Evolutionary conservation across 2,888 invertebrate species (phyloP).

Genomic region (Morpho helenor): DNA sequence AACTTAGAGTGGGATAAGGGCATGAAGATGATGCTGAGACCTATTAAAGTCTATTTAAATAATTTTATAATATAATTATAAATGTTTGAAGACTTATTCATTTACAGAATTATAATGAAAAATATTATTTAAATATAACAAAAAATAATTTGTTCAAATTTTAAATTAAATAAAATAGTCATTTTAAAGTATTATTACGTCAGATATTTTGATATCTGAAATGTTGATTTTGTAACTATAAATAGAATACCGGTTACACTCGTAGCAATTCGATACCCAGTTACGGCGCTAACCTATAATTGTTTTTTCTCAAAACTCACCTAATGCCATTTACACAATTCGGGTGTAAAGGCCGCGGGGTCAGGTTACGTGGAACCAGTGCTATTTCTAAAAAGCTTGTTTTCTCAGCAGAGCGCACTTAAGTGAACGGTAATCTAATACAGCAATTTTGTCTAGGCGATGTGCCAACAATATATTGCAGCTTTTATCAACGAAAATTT

Average conservation of each 20-base stretch:
- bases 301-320: conserved; percentile 70
- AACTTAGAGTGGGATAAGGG: too few relatives aligned
- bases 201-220: too few relatives aligned
- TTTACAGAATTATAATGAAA: too few relatives aligned
- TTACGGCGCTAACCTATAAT: conserved; percentile 46
- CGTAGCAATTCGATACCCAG: conserved; percentile 1
- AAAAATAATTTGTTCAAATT: too few relatives aligned
- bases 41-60: too few relatives aligned
- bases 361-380: conserved; percentile 55
- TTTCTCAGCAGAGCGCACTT: conserved; percentile 71
- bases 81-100: too few relatives aligned
- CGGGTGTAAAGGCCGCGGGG: conserved; percentile 64
- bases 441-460: conserved; percentile 56
- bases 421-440: conserved; percentile 65
- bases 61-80: too few relatives aligned
- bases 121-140: too few relatives aligned
- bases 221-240: too few relatives aligned
- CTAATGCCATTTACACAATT: conserved; percentile 71
- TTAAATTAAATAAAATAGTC: too few relatives aligned
- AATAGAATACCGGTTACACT: not conserved
- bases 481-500: conserved; percentile 15
- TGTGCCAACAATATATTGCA: conserved; percentile 48
- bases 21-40: too few relatives aligned
- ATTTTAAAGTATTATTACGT: too few relatives aligned
- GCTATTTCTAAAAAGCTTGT: conserved; percentile 77